Conservation (phyloP, 1,140 invertebrate genomes). For the Aphelenchoides besseyi region DNA sequence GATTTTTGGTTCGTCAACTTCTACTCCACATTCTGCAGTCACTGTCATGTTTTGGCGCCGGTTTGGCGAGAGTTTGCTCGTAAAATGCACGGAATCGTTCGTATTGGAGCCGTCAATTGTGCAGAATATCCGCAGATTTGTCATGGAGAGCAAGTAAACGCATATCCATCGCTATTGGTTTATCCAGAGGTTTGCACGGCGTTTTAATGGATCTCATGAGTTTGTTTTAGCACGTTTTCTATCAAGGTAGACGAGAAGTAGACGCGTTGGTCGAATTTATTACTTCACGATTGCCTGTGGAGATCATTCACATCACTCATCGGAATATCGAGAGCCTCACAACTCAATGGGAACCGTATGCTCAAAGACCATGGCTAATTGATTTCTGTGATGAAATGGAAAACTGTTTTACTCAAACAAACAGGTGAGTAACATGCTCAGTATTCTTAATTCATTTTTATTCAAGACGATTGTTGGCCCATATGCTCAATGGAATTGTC, state of each 20-base stretch:
- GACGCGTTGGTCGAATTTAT: constrained; percentile 49
- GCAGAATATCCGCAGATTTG: constrained; percentile 74
- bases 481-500: constrained; percentile 67
- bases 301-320: constrained; percentile 44
- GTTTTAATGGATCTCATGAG: constrained; percentile 19
- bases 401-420: constrained; percentile 33
- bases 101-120: constrained; percentile 78
- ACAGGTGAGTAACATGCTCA: constrained; percentile 22
- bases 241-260: constrained; percentile 51
- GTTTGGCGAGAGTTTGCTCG: constrained; percentile 75
- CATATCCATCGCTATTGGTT: constrained; percentile 72
- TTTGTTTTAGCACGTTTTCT: constrained; percentile 52
- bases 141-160: constrained; percentile 69
- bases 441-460: not conserved
- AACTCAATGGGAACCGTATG: constrained; percentile 49
- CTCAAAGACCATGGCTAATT: constrained; percentile 45
- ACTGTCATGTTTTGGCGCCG: constrained; percentile 76
- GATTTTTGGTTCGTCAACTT: constrained; percentile 80
- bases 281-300: constrained; percentile 41
- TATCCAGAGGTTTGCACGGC: too few species aligned
- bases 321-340: constrained; percentile 41
- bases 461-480: constrained; percentile 43
- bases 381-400: constrained; percentile 55
- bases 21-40: constrained; percentile 78
- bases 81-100: constrained; percentile 72